These are phyloP conservation scores for Philereme transversata DNA, from an alignment of 2,888 invertebrate species.

Conservation along the genomic window DNA sequence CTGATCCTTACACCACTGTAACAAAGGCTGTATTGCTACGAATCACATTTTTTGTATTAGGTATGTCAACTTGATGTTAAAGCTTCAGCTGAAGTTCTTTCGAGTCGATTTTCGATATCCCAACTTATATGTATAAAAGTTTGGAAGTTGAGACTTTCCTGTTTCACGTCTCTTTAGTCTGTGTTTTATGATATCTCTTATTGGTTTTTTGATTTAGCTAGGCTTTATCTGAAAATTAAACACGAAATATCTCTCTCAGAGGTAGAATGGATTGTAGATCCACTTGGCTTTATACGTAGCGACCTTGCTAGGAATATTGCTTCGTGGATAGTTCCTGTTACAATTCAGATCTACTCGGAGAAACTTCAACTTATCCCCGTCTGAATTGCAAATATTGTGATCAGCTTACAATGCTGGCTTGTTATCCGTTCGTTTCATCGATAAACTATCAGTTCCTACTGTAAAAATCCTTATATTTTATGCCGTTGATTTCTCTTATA, in stretches of 20 bases:
- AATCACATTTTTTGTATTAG: not conserved
- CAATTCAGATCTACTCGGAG: conserved; percentile 4
- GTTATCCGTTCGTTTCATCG: conserved; percentile 3
- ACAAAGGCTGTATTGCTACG: conserved; percentile 11
- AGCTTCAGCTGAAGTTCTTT: conserved; percentile 24
- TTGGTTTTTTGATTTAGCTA: conserved; percentile 7
- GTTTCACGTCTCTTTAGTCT: conserved; percentile 1
- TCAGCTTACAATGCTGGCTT: conserved; percentile 14
- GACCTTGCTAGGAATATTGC: not conserved
- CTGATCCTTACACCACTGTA: conserved; percentile 22
- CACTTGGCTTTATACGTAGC: not conserved
- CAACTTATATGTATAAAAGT: conserved; percentile 21
- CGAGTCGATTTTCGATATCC: conserved; percentile 26
- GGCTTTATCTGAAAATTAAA: not conserved
- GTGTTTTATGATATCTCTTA: conserved; percentile 20
- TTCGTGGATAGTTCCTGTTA: conserved; percentile 1
- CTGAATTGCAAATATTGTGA: conserved; percentile 10
- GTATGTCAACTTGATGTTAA: conserved; percentile 10
- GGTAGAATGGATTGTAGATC: not conserved
- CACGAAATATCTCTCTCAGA: not conserved
- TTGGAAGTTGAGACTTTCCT: conserved; percentile 16
- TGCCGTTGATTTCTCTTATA: no score
- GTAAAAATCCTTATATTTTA: no score
- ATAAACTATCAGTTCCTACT: conserved; percentile 2
- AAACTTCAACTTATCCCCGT: conserved; percentile 4